Evolutionary conservation across 2,888 invertebrate species (phyloP), one percentile per base, ranked within the genome.

Genomic region (Tetranychus truncatus): DNA sequence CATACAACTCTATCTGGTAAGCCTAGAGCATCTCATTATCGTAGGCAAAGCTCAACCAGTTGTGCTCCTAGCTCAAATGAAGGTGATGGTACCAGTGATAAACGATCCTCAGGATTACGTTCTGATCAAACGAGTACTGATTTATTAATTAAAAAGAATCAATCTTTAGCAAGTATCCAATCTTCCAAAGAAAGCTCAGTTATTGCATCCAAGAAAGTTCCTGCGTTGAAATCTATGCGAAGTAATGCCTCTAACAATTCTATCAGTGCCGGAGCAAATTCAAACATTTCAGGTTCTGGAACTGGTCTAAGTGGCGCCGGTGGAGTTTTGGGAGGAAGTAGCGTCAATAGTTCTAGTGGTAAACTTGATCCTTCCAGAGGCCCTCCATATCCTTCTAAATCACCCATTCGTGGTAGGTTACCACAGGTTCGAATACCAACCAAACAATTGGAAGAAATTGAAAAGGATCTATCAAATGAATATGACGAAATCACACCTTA

Each of bases 401-500:
- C 74, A 24, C 73, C 73, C 9, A 18, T 73, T 46, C 34, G 65
- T 5, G 45, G 75, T 24, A 18, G 55, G 11, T n/a, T 67, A 24
- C 74, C 67, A 0, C 44, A 66, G 45, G 45, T 74, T n/a, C 67
- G 34, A 45, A 44, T 67, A 45, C 67, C 74, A 20, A 69, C 74
- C 45, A 76, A 75, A 24, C 66, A 71, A 18, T 7, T 45, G n/a
- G 45, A 24, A 3, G 45, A 21, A 1, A 67, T 75, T 46, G 69
- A 66, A 15, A 71, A 76, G n/a, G 66, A 76, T 24, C 15, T 55
- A 15, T 55, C 55, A 9, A 55, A 55, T 15, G 74, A 78, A 34
- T 76, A 78, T 20, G 78, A 79, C 67, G 79, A 78, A 73, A 78
- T 79, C 8, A 77, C 79, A 20, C 79, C 79, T n/a, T 79, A 79